phyloP scores from a whole-genome alignment of 2,888 invertebrate species.

The Leptinotarsa juncta region DNA sequence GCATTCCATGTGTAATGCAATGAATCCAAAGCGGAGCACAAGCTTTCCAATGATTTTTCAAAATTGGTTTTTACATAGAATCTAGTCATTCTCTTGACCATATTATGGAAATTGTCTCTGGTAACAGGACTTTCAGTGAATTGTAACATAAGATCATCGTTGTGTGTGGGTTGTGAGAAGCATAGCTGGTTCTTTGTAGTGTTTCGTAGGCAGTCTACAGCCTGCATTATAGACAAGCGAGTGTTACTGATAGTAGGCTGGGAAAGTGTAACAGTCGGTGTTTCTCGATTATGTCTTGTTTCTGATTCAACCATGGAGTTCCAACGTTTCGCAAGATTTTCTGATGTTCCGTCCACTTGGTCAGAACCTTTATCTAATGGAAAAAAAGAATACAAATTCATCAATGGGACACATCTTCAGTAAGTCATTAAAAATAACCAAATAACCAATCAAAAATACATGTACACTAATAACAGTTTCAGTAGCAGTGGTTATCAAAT shows the following conservation, averaged over 20 bases:
- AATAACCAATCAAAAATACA: background rate
- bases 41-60: slow-evolving; percentile 74
- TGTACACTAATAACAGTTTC: no score
- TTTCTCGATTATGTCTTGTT: slow-evolving; percentile 62
- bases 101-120: slow-evolving; percentile 76
- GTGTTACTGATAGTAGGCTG: slow-evolving; percentile 53
- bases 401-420: background rate
- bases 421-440: background rate
- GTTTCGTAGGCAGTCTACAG: slow-evolving; percentile 48
- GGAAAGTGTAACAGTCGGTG: slow-evolving; percentile 58
- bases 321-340: slow-evolving; percentile 50
- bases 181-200: slow-evolving; percentile 65
- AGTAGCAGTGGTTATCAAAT: no score
- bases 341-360: slow-evolving; percentile 31
- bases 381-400: background rate
- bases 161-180: slow-evolving; percentile 89
- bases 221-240: slow-evolving; percentile 48
- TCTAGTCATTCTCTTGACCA: slow-evolving; percentile 93
- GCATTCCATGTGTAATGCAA: slow-evolving; percentile 75
- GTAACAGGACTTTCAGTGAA: slow-evolving; percentile 67
- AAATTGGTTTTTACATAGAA: slow-evolving; percentile 84
- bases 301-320: slow-evolving; percentile 64
- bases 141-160: slow-evolving; percentile 82
- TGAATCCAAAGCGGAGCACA: slow-evolving; percentile 73
- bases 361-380: slow-evolving; percentile 31